phyloP scores from a whole-genome alignment of 2,113 vertebrate genomes.

The Telmatochromis sp. region DNA sequence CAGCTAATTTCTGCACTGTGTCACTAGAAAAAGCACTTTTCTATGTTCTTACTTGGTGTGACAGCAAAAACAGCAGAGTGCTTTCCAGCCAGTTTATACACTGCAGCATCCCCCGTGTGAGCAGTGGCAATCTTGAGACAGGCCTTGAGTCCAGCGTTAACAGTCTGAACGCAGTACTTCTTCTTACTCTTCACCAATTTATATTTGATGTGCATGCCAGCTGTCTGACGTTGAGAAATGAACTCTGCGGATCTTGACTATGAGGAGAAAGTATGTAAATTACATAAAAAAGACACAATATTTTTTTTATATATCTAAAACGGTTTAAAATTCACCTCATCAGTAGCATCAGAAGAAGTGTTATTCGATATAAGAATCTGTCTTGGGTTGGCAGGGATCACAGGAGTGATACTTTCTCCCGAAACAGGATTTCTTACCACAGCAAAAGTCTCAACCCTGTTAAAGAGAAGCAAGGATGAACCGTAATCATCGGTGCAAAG shows the following conservation, averaged over 20 bases:
- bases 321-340: not conserved
- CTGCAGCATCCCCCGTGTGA: constrained; percentile 23
- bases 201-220: not conserved
- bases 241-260: constrained; percentile 62
- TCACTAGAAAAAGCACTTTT: not conserved
- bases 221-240: not conserved
- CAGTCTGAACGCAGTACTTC: constrained; percentile 46
- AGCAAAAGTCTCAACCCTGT: constrained; percentile 72
- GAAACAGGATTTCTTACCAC: constrained; percentile 69
- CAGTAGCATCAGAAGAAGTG: not conserved
- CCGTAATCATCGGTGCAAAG: not conserved
- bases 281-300: not conserved
- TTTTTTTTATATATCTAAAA: not conserved
- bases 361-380: constrained; percentile 48
- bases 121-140: constrained; percentile 61
- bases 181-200: constrained; percentile 9
- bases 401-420: constrained; percentile 51
- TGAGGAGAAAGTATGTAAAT: not conserved
- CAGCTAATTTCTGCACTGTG: not conserved
- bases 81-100: constrained; percentile 68
- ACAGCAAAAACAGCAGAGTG: constrained; percentile 54
- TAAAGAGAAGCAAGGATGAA: not conserved
- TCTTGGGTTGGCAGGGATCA: constrained; percentile 58
- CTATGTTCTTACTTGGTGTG: constrained; percentile 64
- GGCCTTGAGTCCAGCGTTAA: constrained; percentile 54